Evolutionary conservation across 2,797 vertebrate genomes (phyloP).

Genomic region (Bovichtus variegatus): DNA sequence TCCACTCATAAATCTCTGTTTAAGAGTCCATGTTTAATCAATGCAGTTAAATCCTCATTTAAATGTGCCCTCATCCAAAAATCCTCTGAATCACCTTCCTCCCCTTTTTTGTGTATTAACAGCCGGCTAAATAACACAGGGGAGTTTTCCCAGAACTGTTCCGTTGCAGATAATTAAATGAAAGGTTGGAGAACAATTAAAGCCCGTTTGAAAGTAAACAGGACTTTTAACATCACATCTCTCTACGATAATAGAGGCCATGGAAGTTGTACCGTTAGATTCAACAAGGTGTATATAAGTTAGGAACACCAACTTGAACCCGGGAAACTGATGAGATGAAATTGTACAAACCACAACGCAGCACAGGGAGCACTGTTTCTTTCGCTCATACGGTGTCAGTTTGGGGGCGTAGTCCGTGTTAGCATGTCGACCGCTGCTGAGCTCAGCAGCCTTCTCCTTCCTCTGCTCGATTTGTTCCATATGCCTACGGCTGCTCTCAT

Average conservation of each 20-base stretch:
- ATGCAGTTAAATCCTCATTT: conserved; percentile 80
- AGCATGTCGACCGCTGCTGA: conserved; percentile 97
- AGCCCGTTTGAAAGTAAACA: too few species aligned
- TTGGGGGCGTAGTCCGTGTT: conserved; percentile 97
- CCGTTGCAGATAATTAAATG: too few species aligned
- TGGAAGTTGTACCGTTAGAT: background rate
- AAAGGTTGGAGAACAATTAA: too few species aligned
- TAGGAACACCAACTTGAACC: background rate
- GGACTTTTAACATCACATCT: background rate
- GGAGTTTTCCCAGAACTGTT: background rate
- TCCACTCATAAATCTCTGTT: conserved; percentile 68
- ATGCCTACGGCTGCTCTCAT: conserved; percentile 97
- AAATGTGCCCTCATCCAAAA: conserved; percentile 68
- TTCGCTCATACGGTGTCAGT: conserved; percentile 96
- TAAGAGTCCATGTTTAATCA: conserved; percentile 71
- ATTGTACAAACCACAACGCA: conserved; percentile 88
- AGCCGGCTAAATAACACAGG: conserved; percentile 42
- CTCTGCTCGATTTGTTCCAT: conserved; percentile 99
- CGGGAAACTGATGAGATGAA: background rate
- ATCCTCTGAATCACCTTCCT: conserved; percentile 72
- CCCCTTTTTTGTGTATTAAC: conserved; percentile 43
- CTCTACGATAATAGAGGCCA: background rate
- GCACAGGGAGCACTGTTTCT: conserved; percentile 97
- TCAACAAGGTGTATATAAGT: background rate
- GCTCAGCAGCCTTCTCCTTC: conserved; percentile 97